Base-by-base conservation (phyloP, 2,888 invertebrate genomes). In the Sphaeridia pumilis region DNA sequence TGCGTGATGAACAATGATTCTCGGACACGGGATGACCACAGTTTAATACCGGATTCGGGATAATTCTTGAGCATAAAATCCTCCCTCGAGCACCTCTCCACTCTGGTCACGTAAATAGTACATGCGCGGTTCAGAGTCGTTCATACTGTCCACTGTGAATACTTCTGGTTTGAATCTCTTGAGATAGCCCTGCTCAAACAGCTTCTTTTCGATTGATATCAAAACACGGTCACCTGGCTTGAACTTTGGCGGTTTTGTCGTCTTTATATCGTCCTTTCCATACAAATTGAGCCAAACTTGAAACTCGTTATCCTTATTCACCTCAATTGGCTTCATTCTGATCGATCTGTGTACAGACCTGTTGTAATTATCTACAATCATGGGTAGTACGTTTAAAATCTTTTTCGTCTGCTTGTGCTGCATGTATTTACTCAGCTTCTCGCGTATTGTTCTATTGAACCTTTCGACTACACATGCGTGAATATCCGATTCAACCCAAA, bases 391-490 rank as follows among this genome's bases (percentile, higher is more conserved):
- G 17, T 56, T 24, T 0, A 56, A 27, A 51, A 56, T 56, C 49
- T 14, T 22, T 34, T 36, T 38, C 7, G 31, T 47, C 12, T 52
- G 25, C 3, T 28, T 27, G 5, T 49, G n/a, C 21, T 31, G 48
- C 31, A 53, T 36, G 14, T 52, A 52, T 20, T 35, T 41, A 2
- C 42, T 21, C 4, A 56, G 5, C 22, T 36, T 38, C 12, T 34
- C 27, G 20, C 52, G n/a, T 10, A 56, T 34, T 12, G 57, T 60
- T 36, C 53, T 41, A 27, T 60, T 57, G 12, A 55, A 59, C 22
- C 58, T 20, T 46, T 60, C 58, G 10, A 55, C 34, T 1, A 57
- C 26, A 3, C 51, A 41, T 0, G 46, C 47, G 35, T 63, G 59
- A 7, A 48, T 50, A 21, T 56, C 52, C 10, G 49, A 43, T 10